A percentile compares a stretch with the other conserved stretches of the same genome.
phyloP scores from a whole-genome alignment of 2,888 invertebrate genomes.

The Conomelus anceps region DNA sequence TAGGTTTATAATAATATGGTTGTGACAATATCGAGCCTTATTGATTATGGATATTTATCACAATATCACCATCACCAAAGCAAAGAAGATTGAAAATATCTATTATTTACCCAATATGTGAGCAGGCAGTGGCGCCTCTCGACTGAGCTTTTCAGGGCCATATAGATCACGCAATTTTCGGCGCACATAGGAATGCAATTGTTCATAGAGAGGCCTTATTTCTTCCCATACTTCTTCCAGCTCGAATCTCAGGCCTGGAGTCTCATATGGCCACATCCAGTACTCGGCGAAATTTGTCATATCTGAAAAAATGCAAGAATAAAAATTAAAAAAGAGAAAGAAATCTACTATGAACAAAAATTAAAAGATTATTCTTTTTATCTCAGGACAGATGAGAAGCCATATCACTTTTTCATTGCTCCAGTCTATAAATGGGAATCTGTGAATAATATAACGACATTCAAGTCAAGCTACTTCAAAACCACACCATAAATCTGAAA shows the following conservation, averaged over 20 bases:
- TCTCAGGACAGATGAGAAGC: too few relatives aligned
- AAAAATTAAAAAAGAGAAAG: neutral
- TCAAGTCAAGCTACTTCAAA: too few relatives aligned
- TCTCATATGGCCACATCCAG: slow-evolving; percentile 84
- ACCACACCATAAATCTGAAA: too few relatives aligned
- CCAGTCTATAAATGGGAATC: too few relatives aligned
- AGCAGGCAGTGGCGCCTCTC: slow-evolving; percentile 75
- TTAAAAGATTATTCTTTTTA: neutral
- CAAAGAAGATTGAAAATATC: too few relatives aligned
- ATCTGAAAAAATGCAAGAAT: slow-evolving; percentile 50
- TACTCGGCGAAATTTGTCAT: slow-evolving; percentile 80
- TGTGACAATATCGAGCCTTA: too few relatives aligned
- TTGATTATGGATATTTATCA: too few relatives aligned
- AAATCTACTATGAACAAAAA: neutral
- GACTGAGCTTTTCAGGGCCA: slow-evolving; percentile 72
- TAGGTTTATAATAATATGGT: too few relatives aligned
- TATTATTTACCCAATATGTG: slow-evolving; percentile 69
- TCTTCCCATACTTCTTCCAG: slow-evolving; percentile 77
- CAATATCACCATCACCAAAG: too few relatives aligned
- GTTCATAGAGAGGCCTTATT: slow-evolving; percentile 77
- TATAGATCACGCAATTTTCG: slow-evolving; percentile 74
- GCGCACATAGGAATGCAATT: slow-evolving; percentile 83
- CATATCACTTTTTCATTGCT: too few relatives aligned
- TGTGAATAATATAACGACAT: too few relatives aligned
- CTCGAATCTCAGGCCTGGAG: slow-evolving; percentile 65